phyloP scores from a whole-genome alignment of 1,140 invertebrate species.

The Mya arenaria region DNA sequence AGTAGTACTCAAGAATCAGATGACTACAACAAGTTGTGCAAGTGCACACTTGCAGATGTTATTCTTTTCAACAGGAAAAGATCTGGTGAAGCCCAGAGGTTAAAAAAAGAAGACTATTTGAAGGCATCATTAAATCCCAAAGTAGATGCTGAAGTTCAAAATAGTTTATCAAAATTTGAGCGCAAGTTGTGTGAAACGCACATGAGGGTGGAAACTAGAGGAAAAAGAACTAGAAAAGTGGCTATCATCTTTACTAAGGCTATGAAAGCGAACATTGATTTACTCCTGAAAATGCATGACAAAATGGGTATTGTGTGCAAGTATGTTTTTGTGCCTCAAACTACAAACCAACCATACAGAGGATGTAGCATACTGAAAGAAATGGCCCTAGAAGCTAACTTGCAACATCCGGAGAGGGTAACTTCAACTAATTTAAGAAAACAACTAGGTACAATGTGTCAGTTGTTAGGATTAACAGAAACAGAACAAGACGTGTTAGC shows the following conservation, averaged over 20 bases:
- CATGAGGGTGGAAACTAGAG: too few species aligned
- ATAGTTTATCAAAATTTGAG: too few species aligned
- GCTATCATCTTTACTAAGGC: too few species aligned
- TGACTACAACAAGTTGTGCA: neutral
- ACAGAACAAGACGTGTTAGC: conserved; percentile 62
- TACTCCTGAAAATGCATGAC: neutral
- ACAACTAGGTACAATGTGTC: conserved; percentile 17
- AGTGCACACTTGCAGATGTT: neutral
- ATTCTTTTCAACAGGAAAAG: conserved; percentile 25
- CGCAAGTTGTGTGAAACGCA: too few species aligned
- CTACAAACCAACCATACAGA: neutral
- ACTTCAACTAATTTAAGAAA: conserved; percentile 34
- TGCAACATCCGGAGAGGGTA: neutral
- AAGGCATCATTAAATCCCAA: neutral
- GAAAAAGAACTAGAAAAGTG: too few species aligned
- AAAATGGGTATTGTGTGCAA: too few species aligned
- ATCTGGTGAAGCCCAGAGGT: neutral
- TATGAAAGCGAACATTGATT: neutral
- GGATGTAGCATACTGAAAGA: conserved; percentile 16
- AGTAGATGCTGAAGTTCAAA: neutral
- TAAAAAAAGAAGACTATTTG: neutral
- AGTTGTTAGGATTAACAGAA: conserved; percentile 53
- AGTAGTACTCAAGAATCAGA: neutral
- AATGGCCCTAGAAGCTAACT: neutral
- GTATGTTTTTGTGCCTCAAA: neutral